Percentiles rank a stretch among this genome's conserved stretches.
Conservation (phyloP, 2,113 vertebrate genomes). For the Etheostoma cragini region DNA sequence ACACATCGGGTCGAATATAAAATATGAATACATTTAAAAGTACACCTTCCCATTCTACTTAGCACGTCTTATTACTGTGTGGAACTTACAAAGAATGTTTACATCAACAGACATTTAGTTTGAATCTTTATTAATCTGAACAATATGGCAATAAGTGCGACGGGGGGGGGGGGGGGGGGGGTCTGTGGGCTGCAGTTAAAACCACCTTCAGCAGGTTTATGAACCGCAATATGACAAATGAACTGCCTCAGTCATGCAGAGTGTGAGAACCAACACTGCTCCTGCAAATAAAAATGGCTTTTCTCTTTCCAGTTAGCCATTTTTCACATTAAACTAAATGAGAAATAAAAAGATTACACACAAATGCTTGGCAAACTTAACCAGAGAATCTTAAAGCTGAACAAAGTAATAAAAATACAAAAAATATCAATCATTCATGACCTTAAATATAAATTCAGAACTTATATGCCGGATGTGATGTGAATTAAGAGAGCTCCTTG, state of each 20-base stretch:
- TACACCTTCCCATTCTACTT: background rate
- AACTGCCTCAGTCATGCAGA: constrained; percentile 3
- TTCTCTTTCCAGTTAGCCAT: background rate
- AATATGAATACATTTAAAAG: background rate
- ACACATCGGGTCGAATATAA: background rate
- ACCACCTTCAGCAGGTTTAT: constrained; percentile 7
- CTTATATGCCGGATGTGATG: background rate
- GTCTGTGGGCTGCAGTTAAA: background rate
- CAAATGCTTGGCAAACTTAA: constrained; percentile 36
- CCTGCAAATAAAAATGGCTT: background rate
- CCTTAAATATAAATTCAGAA: constrained; percentile 2
- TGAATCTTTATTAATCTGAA: constrained; percentile 52
- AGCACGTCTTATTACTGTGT: background rate
- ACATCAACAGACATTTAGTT: background rate
- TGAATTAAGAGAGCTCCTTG: constrained; percentile 39
- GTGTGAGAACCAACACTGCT: constrained; percentile 15
- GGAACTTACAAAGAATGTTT: background rate
- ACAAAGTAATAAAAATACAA: constrained; percentile 34
- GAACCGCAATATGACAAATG: constrained; percentile 9
- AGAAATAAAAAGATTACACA: constrained; percentile 2
- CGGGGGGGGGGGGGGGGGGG: background rate
- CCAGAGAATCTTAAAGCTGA: constrained; percentile 9
- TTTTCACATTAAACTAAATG: constrained; percentile 6
- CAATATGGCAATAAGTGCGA: background rate
- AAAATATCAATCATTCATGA: constrained; percentile 16